These are phyloP conservation scores for Cataglyphis hispanica DNA, from an alignment of 1,140 invertebrate species.

Conservation along the genomic window DNA sequence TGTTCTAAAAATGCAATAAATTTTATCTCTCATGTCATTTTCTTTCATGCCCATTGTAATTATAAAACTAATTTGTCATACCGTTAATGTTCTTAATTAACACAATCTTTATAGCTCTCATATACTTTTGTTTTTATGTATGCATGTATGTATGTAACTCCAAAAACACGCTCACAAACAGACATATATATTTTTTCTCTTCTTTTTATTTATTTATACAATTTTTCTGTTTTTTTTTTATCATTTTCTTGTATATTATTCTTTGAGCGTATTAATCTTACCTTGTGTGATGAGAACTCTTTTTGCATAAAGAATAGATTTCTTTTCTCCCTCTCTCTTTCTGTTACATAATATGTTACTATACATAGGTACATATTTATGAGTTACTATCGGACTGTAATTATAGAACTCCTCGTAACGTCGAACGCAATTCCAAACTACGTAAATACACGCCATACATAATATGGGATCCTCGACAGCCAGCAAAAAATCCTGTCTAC, in stretches of 20 bases:
- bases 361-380: slow-evolving; percentile 6
- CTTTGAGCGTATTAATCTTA: too few relatives aligned
- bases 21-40: not conserved
- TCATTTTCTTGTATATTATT: too few relatives aligned
- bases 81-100: not conserved
- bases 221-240: too few relatives aligned
- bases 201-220: too few relatives aligned
- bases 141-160: too few relatives aligned
- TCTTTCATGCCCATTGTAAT: too few relatives aligned
- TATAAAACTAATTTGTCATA: not conserved
- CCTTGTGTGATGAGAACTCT: too few relatives aligned
- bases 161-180: too few relatives aligned
- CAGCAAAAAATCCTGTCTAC: slow-evolving; percentile 77
- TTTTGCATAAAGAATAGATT: not conserved
- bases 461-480: slow-evolving; percentile 78
- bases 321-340: not conserved
- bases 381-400: slow-evolving; percentile 17
- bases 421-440: slow-evolving; percentile 28
- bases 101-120: not conserved
- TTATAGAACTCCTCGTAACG: slow-evolving; percentile 64
- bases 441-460: slow-evolving; percentile 63
- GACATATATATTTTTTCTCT: too few relatives aligned
- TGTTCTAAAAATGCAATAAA: not conserved
- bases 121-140: not conserved
- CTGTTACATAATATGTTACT: not conserved